Evolutionary conservation across 2,113 vertebrate genomes (phyloP).

Genomic region (Ardeotis arabs): DNA sequence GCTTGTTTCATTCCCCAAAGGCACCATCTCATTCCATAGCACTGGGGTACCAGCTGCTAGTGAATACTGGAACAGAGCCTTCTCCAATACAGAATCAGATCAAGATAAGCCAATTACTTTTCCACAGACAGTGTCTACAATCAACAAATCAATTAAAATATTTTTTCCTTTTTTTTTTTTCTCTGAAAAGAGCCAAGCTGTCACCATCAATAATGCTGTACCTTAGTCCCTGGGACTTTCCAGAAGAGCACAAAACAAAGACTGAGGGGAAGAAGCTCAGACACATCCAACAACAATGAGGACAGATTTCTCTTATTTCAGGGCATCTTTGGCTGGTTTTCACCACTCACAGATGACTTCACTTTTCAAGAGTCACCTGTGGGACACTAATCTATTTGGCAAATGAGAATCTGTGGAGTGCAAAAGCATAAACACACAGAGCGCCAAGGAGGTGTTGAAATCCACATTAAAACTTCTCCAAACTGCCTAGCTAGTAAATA

Average conservation of each 20-base stretch:
- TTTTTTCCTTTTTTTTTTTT: not conserved
- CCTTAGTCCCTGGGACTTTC: not conserved
- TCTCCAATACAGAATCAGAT: not conserved
- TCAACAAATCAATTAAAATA: slow-evolving; percentile 28
- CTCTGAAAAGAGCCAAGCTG: not conserved
- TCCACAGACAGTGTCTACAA: not conserved
- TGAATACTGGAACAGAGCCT: not conserved
- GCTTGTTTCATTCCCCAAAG: not conserved
- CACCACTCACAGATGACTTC: not conserved
- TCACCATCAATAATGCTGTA: not conserved
- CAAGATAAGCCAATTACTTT: not conserved
- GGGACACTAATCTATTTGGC: not conserved
- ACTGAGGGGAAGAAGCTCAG: not conserved
- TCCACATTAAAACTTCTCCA: not conserved
- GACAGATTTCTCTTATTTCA: not conserved
- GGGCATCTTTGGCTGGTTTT: not conserved
- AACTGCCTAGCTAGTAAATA: not conserved
- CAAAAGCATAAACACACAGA: not conserved
- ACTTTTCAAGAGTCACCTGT: not conserved
- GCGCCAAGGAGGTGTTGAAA: not conserved
- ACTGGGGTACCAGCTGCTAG: not conserved
- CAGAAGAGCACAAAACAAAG: not conserved
- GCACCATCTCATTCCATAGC: not conserved
- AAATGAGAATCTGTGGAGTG: slow-evolving; percentile 1
- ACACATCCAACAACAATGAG: fast-evolving